Percentiles rank a stretch among this genome's conserved stretches.
phyloP scores from a whole-genome alignment of 2,797 vertebrate species.

The Champsocephalus esox region DNA sequence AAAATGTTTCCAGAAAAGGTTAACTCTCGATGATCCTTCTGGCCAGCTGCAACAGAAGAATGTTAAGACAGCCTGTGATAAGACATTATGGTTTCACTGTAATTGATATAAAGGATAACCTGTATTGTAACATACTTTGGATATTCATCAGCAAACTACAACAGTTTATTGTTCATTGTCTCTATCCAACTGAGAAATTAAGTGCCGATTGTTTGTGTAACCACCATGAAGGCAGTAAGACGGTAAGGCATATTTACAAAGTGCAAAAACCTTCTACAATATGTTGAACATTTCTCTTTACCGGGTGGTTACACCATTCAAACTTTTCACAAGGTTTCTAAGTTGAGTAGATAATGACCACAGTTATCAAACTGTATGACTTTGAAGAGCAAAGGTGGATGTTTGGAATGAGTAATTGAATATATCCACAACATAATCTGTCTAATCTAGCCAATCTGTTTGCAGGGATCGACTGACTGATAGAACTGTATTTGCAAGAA shows the following conservation, averaged over 20 bases:
- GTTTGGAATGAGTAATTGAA: not conserved
- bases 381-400: not conserved
- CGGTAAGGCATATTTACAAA: constrained; percentile 22
- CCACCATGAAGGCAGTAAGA: not conserved
- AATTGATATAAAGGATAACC: not conserved
- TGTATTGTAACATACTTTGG: not conserved
- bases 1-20: not conserved
- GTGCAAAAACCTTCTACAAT: constrained; percentile 16
- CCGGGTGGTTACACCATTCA: not conserved
- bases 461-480: not conserved
- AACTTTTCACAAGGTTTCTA: constrained; percentile 3
- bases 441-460: not conserved
- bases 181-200: not conserved
- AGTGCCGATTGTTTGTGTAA: not conserved
- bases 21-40: not conserved
- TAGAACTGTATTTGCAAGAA: too few species aligned
- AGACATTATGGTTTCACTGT: not conserved
- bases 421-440: not conserved
- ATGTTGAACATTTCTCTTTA: not conserved
- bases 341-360: not conserved
- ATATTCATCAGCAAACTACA: not conserved
- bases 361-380: not conserved
- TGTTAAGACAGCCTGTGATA: constrained; percentile 4
- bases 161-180: not conserved
- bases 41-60: not conserved